Percentiles rank a stretch among this genome's conserved stretches.
Conservation (phyloP, 1,140 invertebrate species). For the Drosophila watanabei region DNA sequence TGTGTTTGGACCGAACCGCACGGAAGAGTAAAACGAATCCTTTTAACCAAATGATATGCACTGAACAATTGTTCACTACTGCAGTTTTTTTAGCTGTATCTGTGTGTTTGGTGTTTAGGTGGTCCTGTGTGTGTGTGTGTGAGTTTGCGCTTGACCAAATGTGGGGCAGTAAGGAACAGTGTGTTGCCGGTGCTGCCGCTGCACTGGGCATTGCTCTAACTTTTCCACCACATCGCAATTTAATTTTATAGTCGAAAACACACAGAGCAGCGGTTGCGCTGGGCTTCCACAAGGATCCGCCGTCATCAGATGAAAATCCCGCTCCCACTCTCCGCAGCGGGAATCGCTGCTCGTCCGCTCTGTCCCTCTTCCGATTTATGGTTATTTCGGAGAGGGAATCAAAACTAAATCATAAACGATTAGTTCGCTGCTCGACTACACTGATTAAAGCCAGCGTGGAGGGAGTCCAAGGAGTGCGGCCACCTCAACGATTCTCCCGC, state of each 20-base stretch:
- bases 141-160: conserved; percentile 64
- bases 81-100: conserved; percentile 43
- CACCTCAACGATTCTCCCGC: conserved; percentile 5
- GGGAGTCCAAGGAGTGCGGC: conserved; percentile 9
- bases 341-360: background rate
- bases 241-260: conserved; percentile 84
- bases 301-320: conserved; percentile 3
- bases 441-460: conserved; percentile 72
- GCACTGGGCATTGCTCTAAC: conserved; percentile 73
- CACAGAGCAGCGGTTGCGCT: conserved; percentile 69
- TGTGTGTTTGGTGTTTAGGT: conserved; percentile 31
- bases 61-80: conserved; percentile 77
- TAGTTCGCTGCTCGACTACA: conserved; percentile 68
- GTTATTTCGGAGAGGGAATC: conserved; percentile 66
- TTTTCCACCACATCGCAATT: conserved; percentile 81
- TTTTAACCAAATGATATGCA: conserved; percentile 83
- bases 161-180: conserved; percentile 80
- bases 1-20: conserved; percentile 39
- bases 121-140: conserved; percentile 10
- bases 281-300: conserved; percentile 40
- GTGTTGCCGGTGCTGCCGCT: conserved; percentile 49
- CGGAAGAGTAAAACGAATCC: conserved; percentile 78
- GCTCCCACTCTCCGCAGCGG: background rate
- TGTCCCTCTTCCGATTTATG: conserved; percentile 50
- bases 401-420: conserved; percentile 82